Evolutionary conservation across 1,140 invertebrate species (phyloP).

Genomic region (Pseudachorutes palmiensis): DNA sequence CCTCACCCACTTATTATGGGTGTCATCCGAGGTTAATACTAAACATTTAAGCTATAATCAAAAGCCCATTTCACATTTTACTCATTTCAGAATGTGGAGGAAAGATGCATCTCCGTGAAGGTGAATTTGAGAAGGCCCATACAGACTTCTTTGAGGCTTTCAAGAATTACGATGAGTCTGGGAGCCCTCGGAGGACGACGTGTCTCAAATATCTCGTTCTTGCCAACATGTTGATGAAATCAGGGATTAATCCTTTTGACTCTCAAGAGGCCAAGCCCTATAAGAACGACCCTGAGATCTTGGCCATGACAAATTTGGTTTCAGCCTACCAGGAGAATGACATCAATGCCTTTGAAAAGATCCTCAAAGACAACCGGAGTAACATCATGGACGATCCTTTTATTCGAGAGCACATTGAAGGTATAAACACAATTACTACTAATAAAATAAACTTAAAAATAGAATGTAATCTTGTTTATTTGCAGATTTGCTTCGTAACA

Average conservation of each 20-base stretch:
- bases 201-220: conserved; percentile 97
- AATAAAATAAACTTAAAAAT: not conserved
- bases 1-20: conserved; percentile 99
- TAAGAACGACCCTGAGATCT: conserved; percentile 97
- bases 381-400: conserved; percentile 99
- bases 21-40: conserved; percentile 77
- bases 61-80: conserved; percentile 13
- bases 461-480: conserved; percentile 36
- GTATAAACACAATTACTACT: conserved; percentile 41
- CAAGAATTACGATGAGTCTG: conserved; percentile 99
- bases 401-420: conserved; percentile 97
- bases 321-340: conserved; percentile 99
- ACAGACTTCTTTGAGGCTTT: conserved; percentile 99
- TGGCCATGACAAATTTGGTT: conserved; percentile 98
- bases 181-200: conserved; percentile 91
- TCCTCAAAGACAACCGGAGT: conserved; percentile 86
- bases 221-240: conserved; percentile 99
- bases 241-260: conserved; percentile 99
- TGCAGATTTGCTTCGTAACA: conserved; percentile 87
- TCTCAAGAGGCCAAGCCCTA: conserved; percentile 99
- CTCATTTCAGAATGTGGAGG: conserved; percentile 84
- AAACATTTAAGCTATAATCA: not conserved
- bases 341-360: conserved; percentile 96
- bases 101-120: conserved; percentile 98
- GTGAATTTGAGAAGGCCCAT: conserved; percentile 97